Conservation (phyloP, 2,113 vertebrate species). For the Halichoerus grypus region DNA sequence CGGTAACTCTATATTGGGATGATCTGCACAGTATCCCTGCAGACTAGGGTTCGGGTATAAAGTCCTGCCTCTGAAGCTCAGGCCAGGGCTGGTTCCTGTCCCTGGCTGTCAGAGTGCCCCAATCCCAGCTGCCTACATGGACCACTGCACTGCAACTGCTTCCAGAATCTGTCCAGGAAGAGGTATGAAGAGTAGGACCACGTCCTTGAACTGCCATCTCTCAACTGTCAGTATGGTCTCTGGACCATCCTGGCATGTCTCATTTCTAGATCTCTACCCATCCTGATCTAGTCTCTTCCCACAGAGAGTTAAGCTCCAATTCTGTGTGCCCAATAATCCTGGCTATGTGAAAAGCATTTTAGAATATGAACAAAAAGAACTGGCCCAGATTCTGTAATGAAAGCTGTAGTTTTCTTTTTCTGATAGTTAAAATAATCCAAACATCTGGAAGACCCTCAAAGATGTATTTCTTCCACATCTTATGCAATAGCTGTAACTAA, state of each 20-base stretch:
- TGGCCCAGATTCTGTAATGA: neutral
- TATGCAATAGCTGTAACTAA: neutral
- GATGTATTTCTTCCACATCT: neutral
- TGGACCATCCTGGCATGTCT: neutral
- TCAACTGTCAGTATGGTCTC: neutral
- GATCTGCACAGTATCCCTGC: neutral
- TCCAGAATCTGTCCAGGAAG: neutral
- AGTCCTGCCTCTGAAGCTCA: neutral
- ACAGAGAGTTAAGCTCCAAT: neutral
- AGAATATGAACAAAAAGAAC: constrained; percentile 31
- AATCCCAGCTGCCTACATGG: neutral
- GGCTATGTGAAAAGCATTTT: constrained; percentile 7
- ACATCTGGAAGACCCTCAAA: neutral
- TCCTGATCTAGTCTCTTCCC: neutral
- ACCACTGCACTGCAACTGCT: neutral
- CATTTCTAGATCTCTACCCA: neutral
- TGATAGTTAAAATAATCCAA: constrained; percentile 53
- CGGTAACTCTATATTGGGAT: neutral
- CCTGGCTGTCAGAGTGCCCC: neutral
- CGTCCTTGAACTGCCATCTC: neutral
- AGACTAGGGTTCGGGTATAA: neutral
- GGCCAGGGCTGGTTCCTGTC: neutral
- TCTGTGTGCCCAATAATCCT: neutral
- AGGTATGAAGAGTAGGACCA: neutral
- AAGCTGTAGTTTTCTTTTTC: constrained; percentile 42